These are phyloP conservation scores for Channa striata DNA, from an alignment of 2,797 vertebrate species.

Conservation along the genomic window DNA sequence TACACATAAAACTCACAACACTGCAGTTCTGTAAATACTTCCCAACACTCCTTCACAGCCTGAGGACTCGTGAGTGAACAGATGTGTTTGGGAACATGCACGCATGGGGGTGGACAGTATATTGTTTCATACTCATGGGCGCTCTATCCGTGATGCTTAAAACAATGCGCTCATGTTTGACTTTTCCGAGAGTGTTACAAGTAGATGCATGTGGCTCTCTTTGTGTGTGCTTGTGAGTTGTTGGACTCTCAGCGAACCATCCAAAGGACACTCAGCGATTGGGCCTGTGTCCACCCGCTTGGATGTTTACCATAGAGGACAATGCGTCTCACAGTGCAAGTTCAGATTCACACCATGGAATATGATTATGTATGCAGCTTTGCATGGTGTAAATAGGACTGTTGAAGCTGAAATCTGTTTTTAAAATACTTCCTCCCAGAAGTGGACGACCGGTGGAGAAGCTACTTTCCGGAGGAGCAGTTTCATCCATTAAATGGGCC, in stretches of 20 bases:
- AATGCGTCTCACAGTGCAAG: constrained; percentile 17
- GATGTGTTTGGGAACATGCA: constrained; percentile 5
- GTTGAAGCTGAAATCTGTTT: constrained; percentile 46
- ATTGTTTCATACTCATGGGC: constrained; percentile 32
- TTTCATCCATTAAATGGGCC: constrained; percentile 24
- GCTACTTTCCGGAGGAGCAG: constrained; percentile 37
- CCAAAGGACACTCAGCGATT: constrained; percentile 25
- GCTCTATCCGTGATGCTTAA: constrained; percentile 33
- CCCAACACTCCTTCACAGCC: constrained; percentile 32
- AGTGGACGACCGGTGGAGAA: constrained; percentile 4
- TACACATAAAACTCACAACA: constrained; percentile 5
- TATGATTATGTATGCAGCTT: constrained; percentile 35
- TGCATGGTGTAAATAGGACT: constrained; percentile 21
- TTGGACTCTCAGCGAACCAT: constrained; percentile 50
- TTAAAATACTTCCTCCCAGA: constrained; percentile 28
- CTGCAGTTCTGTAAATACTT: constrained; percentile 15
- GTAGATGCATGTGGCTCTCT: constrained; percentile 1
- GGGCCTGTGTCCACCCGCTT: constrained; percentile 10
- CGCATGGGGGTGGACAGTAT: constrained; percentile 3
- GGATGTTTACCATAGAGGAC: constrained; percentile 42
- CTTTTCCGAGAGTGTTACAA: constrained; percentile 2
- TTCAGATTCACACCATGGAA: constrained; percentile 21
- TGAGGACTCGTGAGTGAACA: constrained; percentile 37
- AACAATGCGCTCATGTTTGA: constrained; percentile 38
- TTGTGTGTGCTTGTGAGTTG: constrained; percentile 1